These are phyloP conservation scores for Noctua comes DNA, from an alignment of 2,888 invertebrate species.

Conservation along the genomic window DNA sequence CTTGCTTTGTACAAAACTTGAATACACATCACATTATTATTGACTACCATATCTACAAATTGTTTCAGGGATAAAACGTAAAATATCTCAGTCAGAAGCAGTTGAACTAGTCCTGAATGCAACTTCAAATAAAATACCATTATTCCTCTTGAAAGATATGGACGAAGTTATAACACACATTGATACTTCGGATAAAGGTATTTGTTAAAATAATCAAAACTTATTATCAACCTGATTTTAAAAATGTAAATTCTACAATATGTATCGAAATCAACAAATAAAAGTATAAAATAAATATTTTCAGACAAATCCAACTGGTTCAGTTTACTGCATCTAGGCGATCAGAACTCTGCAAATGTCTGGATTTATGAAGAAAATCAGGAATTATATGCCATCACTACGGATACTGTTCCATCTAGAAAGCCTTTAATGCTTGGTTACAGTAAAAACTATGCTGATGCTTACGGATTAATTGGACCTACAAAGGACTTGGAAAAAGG, in stretches of 20 bases:
- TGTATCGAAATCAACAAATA: background rate
- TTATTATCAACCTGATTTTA: background rate
- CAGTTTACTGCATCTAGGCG: constrained; percentile 76
- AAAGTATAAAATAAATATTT: constrained; percentile 14
- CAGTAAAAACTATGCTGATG: constrained; percentile 74
- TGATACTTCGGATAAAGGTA: constrained; percentile 80
- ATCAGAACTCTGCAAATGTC: constrained; percentile 75
- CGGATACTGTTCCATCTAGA: constrained; percentile 69
- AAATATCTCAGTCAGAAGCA: constrained; percentile 64
- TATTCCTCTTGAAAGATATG: constrained; percentile 72
- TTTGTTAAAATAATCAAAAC: background rate
- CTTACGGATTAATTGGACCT: constrained; percentile 71
- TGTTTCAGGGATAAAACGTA: constrained; percentile 71
- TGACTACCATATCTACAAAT: background rate
- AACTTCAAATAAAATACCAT: constrained; percentile 65
- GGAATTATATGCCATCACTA: constrained; percentile 76
- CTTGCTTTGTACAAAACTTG: background rate
- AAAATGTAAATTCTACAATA: too few species aligned
- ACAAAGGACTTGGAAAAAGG: constrained; percentile 73
- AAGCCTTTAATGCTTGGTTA: constrained; percentile 77
- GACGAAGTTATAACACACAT: constrained; percentile 69
- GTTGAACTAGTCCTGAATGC: constrained; percentile 63
- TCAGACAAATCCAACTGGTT: constrained; percentile 84
- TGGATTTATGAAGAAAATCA: constrained; percentile 79
- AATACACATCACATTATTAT: background rate